Evolutionary conservation across 2,888 invertebrate species (phyloP).

Genomic region (Schizotus pectinicornis): DNA sequence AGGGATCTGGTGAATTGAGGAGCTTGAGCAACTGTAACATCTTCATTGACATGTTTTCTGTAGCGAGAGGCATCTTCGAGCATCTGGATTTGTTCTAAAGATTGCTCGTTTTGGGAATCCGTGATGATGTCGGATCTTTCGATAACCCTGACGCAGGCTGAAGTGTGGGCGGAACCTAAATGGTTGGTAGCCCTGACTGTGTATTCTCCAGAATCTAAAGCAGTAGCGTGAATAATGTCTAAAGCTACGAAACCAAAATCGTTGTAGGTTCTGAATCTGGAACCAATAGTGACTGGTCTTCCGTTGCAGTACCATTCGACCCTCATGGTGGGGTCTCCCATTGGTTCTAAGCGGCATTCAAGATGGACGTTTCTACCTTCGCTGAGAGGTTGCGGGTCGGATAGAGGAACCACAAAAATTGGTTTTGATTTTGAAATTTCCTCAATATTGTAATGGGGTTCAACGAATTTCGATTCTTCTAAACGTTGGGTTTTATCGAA

Average conservation of each 20-base stretch:
- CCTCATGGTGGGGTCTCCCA: conserved; percentile 95
- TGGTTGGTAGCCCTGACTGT: conserved; percentile 93
- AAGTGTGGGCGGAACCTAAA: conserved; percentile 90
- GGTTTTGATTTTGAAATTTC: conserved; percentile 94
- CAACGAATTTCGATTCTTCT: conserved; percentile 84
- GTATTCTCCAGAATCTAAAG: conserved; percentile 95
- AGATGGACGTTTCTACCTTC: conserved; percentile 91
- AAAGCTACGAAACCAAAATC: conserved; percentile 98
- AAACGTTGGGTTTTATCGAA: conserved; percentile 87
- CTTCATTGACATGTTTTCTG: conserved; percentile 75
- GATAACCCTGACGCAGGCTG: conserved; percentile 86
- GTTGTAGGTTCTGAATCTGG: conserved; percentile 92
- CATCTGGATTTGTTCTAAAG: conserved; percentile 89
- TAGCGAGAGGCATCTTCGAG: conserved; percentile 81
- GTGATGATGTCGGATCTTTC: conserved; percentile 82
- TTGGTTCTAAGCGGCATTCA: conserved; percentile 90
- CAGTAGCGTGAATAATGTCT: conserved; percentile 92
- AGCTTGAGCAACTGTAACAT: conserved; percentile 82
- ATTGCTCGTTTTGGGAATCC: conserved; percentile 91
- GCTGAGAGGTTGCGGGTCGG: conserved; percentile 82
- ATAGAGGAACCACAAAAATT: conserved; percentile 89
- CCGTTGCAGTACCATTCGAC: conserved; percentile 98
- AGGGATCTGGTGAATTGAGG: conserved; percentile 87
- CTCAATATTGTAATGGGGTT: conserved; percentile 88
- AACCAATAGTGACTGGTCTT: conserved; percentile 84